These are phyloP conservation scores for Atethmia centrago DNA, from an alignment of 2,888 invertebrate genomes.

Conservation along the genomic window DNA sequence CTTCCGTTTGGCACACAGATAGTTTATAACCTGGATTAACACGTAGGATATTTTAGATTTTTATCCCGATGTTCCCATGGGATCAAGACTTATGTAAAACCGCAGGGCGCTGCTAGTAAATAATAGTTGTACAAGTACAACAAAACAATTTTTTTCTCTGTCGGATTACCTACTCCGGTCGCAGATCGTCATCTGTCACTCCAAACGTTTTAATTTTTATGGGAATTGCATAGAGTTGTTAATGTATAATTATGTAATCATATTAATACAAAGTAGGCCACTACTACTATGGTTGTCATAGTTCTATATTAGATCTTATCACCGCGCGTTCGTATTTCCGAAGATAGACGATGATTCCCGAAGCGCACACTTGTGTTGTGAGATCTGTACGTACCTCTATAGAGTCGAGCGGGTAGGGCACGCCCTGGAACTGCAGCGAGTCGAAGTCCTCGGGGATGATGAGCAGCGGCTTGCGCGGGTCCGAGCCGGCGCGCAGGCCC, in stretches of 20 bases:
- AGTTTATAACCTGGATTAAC: too few relatives aligned
- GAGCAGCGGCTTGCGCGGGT: conserved; percentile 94
- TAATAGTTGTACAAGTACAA: too few relatives aligned
- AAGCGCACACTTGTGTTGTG: not conserved
- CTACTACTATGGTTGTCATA: not conserved
- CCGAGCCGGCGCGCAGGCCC: conserved; percentile 95
- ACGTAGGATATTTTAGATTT: too few relatives aligned
- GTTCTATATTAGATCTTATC: not conserved
- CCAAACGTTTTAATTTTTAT: not conserved
- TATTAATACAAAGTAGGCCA: not conserved
- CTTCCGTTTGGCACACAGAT: too few relatives aligned
- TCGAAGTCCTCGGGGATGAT: conserved; percentile 94
- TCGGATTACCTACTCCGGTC: too few relatives aligned
- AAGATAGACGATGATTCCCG: not conserved
- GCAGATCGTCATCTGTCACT: too few relatives aligned
- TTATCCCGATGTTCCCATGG: too few relatives aligned
- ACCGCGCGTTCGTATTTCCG: not conserved
- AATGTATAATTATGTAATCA: not conserved
- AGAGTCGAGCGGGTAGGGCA: conserved; percentile 91
- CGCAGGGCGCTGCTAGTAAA: too few relatives aligned
- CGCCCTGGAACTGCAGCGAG: conserved; percentile 92
- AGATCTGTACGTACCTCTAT: conserved; percentile 74
- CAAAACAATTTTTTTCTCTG: too few relatives aligned
- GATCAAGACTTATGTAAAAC: too few relatives aligned
- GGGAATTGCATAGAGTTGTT: not conserved